Base-by-base conservation (phyloP, 2,797 vertebrate genomes). In the Sternarchorhynchus goeldii region DNA sequence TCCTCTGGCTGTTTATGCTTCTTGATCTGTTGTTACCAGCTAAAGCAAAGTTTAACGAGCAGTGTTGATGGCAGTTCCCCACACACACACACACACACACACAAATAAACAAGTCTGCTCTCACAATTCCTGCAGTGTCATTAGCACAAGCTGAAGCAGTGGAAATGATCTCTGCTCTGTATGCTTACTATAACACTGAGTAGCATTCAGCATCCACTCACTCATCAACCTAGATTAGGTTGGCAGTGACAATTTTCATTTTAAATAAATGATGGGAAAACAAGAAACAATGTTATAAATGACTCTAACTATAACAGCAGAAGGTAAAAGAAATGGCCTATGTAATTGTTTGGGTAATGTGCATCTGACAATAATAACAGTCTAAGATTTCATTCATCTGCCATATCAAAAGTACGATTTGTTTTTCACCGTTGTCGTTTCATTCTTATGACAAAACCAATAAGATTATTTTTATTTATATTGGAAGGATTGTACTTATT, bases 301-400 rank as follows among this genome's bases (percentile, higher is more conserved):
- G 88, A 84, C 71, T 83, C 78, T 72, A 80, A 79, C 85, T 80
- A 75, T 75, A 73, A 76, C 83, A 75, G 79, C 83, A 86, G 79
- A 79, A 85, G 77, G 81, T 86, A 88, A 90, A 89, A 90, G 86
- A 76, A 91, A 88, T 82, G 84, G 81, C 70, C 81, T 86, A 85
- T 86, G 84, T 88, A 90, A 91, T 91, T 91, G 81, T 66, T 78
- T 81, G 79, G 78, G 86, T 84, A 89, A 84, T 88, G 78, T 79
- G 85, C 80, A 79, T 86, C 82, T 86, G 77, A 82, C 85, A 81
- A 88, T 92, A 90, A 92, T 91, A 89, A 87, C 83, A 90, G 89
- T 89, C 87, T 87, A 88, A 79, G 69, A 89, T 88, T 16, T 79
- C 84, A 84, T 81, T 86, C 84, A 83, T 82, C 70, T 82, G 59